These are phyloP conservation scores for Callyntrura guangdongensis DNA, from an alignment of 2,888 invertebrate species.

Conservation along the genomic window DNA sequence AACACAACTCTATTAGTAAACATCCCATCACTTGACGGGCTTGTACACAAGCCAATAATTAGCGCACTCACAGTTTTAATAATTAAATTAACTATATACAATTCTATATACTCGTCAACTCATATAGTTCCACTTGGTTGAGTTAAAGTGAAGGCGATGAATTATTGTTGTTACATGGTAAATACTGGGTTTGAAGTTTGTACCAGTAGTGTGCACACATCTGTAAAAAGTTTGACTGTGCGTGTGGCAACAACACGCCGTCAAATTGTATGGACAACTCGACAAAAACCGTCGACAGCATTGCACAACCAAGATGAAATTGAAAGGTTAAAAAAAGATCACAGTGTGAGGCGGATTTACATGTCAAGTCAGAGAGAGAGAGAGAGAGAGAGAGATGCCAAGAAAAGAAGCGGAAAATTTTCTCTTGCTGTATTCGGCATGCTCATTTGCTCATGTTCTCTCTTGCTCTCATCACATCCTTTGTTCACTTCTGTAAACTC, in stretches of 20 bases:
- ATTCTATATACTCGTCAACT: background rate
- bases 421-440: background rate
- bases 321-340: background rate
- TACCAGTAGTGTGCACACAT: background rate
- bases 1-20: conserved; percentile 11
- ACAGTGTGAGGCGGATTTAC: background rate
- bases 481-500: background rate
- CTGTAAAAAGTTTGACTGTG: background rate
- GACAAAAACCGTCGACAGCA: background rate
- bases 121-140: background rate
- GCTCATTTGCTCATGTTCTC: background rate
- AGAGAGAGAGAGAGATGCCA: background rate
- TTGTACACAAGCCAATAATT: conserved; percentile 46
- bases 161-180: background rate
- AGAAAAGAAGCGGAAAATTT: conserved; percentile 44
- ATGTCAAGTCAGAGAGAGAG: background rate
- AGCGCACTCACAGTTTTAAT: conserved; percentile 41
- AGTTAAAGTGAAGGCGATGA: background rate
- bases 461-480: background rate
- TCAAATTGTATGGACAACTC: background rate
- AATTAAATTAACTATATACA: conserved; percentile 63
- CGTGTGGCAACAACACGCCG: background rate
- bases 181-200: background rate
- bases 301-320: conserved; percentile 18
- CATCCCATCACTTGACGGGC: conserved; percentile 44